These are phyloP conservation scores for Ceratoteleas bidentatus DNA, from an alignment of 1,140 invertebrate species.

Conservation along the genomic window DNA sequence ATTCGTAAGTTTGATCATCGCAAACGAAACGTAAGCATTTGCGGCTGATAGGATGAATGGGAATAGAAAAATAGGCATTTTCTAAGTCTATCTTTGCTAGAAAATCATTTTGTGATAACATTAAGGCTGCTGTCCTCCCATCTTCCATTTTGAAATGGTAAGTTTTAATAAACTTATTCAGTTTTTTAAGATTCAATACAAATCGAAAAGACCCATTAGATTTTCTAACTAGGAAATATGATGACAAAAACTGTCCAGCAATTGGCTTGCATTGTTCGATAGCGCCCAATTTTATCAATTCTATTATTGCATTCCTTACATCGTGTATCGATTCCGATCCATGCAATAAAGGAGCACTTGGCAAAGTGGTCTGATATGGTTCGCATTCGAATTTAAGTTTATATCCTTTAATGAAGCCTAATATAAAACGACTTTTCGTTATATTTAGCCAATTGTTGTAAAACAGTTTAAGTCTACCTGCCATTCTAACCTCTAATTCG, in stretches of 20 bases:
- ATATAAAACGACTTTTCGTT: constrained; percentile 12
- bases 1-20: constrained; percentile 26
- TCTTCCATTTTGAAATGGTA: constrained; percentile 59
- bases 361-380: constrained; percentile 4
- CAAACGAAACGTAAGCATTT: constrained; percentile 39
- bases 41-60: not conserved
- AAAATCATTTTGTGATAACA: constrained; percentile 36
- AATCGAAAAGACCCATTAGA: constrained; percentile 20
- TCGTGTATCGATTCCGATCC: constrained; percentile 7
- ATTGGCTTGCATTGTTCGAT: not conserved
- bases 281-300: constrained; percentile 22
- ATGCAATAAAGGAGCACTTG: not conserved
- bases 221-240: constrained; percentile 40
- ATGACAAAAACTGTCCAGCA: constrained; percentile 18
- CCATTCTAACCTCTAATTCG: constrained; percentile 20
- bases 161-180: constrained; percentile 29
- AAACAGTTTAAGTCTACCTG: constrained; percentile 3
- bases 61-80: constrained; percentile 28
- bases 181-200: constrained; percentile 40
- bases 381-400: constrained; percentile 3
- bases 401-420: constrained; percentile 22
- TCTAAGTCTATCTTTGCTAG: constrained; percentile 30
- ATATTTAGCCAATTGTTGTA: constrained; percentile 12
- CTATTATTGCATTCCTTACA: constrained; percentile 9
- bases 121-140: constrained; percentile 17